These are phyloP conservation scores for Pentamera pediparva DNA, from an alignment of 53 echinoderm and acorn worm species.

Conservation along the genomic window DNA sequence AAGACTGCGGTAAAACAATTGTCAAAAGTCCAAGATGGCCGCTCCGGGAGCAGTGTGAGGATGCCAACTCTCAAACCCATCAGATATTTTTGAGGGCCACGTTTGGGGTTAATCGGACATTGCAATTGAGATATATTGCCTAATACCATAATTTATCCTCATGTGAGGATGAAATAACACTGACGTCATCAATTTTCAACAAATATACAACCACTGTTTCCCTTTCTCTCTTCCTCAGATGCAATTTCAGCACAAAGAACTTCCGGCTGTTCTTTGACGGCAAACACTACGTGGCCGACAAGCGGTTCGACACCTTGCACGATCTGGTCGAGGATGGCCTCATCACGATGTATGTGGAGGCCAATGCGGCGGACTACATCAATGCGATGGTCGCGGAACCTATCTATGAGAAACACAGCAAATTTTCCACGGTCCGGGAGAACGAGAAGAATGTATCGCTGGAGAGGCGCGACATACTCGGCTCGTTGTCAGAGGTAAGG, in stretches of 20 bases:
- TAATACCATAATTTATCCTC: no score
- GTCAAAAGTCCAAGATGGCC: no score
- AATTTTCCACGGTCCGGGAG: slow-evolving; percentile 63
- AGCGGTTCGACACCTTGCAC: slow-evolving; percentile 83
- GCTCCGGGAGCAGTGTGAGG: no score
- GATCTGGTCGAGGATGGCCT: slow-evolving; percentile 91
- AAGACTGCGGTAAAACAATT: no score
- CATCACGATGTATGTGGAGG: slow-evolving; percentile 92
- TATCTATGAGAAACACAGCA: slow-evolving; percentile 92
- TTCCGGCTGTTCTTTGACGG: slow-evolving; percentile 89
- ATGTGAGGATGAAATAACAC: no score
- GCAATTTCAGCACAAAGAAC: slow-evolving; percentile 64
- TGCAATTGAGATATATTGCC: no score
- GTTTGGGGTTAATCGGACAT: no score
- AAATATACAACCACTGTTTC: not conserved
- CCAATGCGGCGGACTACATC: slow-evolving; percentile 94
- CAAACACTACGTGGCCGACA: slow-evolving; percentile 94
- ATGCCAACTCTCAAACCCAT: no score
- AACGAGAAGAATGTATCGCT: slow-evolving; percentile 28
- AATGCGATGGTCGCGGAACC: slow-evolving; percentile 84
- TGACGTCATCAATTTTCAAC: not conserved
- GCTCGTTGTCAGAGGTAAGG: not conserved
- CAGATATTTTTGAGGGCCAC: no score
- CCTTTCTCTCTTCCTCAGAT: slow-evolving; percentile 34
- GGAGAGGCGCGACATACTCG: slow-evolving; percentile 13